Conservation (phyloP, 2,797 vertebrate genomes). For the Esox masquinongy region DNA sequence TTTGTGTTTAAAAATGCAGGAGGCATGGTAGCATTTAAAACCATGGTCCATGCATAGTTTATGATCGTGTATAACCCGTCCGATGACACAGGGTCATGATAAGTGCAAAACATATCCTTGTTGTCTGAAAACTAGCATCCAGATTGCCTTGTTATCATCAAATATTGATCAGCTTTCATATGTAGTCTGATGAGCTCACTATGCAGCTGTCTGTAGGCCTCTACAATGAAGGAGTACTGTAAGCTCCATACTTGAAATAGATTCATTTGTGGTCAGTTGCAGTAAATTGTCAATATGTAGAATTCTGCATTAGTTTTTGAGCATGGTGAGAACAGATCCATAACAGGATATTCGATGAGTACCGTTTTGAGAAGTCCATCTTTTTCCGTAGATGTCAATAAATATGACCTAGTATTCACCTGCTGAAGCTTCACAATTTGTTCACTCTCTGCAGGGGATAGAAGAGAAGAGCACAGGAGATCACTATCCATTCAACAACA, state of each 20-base stretch:
- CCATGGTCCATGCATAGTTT: conserved; percentile 67
- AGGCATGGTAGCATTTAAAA: conserved; percentile 51
- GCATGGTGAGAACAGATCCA: not conserved
- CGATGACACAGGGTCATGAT: conserved; percentile 67
- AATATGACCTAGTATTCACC: conserved; percentile 29
- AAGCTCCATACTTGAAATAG: not conserved
- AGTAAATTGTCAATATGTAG: conserved; percentile 9
- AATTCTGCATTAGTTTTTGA: conserved; percentile 5
- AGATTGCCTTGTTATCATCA: conserved; percentile 55
- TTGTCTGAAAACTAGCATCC: conserved; percentile 60
- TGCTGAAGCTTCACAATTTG: conserved; percentile 32
- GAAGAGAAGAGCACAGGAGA: conserved; percentile 23
- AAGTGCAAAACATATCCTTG: conserved; percentile 68
- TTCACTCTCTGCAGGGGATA: conserved; percentile 21
- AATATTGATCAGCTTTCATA: conserved; percentile 67
- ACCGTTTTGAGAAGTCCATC: conserved; percentile 28
- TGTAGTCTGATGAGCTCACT: conserved; percentile 39
- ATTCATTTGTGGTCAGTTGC: not conserved
- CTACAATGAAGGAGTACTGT: not conserved
- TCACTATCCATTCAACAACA: conserved; percentile 13
- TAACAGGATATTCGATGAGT: conserved; percentile 12
- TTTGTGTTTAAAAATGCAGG: conserved; percentile 75
- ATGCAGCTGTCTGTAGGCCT: conserved; percentile 7
- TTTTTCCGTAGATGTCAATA: conserved; percentile 5
- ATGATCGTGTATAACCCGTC: conserved; percentile 66